phyloP scores from a whole-genome alignment of 2,888 invertebrate species.

The Coecobrya sp. region DNA sequence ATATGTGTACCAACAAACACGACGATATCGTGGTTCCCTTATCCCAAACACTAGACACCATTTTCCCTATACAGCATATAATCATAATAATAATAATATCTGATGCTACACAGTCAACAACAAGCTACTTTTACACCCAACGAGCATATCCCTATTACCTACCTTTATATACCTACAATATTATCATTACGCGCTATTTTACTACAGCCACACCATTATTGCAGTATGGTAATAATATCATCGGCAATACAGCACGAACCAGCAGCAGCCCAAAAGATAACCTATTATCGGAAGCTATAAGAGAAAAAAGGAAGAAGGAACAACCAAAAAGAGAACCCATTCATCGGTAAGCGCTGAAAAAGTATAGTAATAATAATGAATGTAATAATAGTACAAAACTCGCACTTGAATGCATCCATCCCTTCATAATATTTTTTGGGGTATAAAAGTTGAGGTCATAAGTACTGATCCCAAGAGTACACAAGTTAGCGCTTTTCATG shows the following conservation, averaged over 20 bases:
- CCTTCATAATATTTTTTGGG: slow-evolving; percentile 72
- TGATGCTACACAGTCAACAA: background rate
- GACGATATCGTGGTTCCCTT: background rate
- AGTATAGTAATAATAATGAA: slow-evolving; percentile 77
- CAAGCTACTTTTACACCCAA: background rate
- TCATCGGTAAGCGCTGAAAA: slow-evolving; percentile 33
- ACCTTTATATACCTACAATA: slow-evolving; percentile 58
- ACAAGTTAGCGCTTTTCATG: slow-evolving; percentile 78
- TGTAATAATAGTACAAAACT: slow-evolving; percentile 71
- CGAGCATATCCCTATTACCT: background rate
- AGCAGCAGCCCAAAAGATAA: slow-evolving; percentile 18
- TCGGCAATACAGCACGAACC: slow-evolving; percentile 27
- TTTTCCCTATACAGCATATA: background rate
- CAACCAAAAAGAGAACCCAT: background rate
- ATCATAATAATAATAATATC: background rate
- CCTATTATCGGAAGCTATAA: slow-evolving; percentile 27
- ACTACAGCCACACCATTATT: slow-evolving; percentile 3
- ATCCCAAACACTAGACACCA: background rate
- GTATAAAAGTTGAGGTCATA: slow-evolving; percentile 78
- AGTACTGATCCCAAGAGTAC: slow-evolving; percentile 80
- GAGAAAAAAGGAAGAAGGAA: background rate
- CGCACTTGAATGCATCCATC: slow-evolving; percentile 73
- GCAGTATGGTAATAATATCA: slow-evolving; percentile 4
- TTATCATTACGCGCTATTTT: slow-evolving; percentile 43
- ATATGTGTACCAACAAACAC: background rate